Evolutionary conservation across 2,113 vertebrate genomes (phyloP).

Genomic region (Nanorana parkeri): DNA sequence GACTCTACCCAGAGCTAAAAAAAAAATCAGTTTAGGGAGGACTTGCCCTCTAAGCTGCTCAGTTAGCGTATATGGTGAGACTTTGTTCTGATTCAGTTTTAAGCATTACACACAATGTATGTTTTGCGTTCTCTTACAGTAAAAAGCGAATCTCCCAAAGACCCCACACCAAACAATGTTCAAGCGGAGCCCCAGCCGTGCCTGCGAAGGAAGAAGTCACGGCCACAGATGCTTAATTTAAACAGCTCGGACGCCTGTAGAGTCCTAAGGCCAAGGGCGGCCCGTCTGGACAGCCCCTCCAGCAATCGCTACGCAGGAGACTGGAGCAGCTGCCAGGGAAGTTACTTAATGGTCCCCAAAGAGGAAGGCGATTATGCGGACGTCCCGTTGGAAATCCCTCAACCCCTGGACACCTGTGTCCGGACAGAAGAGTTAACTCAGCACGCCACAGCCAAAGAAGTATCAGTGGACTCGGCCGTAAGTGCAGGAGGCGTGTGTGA

Average conservation of each 20-base stretch:
- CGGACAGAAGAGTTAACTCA: background rate
- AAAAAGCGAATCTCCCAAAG: slow-evolving; percentile 70
- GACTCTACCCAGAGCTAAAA: no score
- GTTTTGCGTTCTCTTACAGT: slow-evolving; percentile 73
- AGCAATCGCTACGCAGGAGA: slow-evolving; percentile 98
- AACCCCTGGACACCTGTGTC: slow-evolving; percentile 64
- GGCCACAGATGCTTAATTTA: slow-evolving; percentile 89
- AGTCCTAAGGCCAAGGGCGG: slow-evolving; percentile 82
- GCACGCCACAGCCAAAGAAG: slow-evolving; percentile 67
- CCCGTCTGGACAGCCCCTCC: slow-evolving; percentile 87
- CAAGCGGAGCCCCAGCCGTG: slow-evolving; percentile 62
- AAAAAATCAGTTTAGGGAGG: no score
- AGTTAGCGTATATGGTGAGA: no score
- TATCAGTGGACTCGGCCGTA: slow-evolving; percentile 83
- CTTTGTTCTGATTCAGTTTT: no score
- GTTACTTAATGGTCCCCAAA: slow-evolving; percentile 75
- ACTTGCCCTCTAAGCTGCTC: no score
- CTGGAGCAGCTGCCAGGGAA: slow-evolving; percentile 91
- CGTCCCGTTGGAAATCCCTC: slow-evolving; percentile 79
- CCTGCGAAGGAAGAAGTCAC: slow-evolving; percentile 86
- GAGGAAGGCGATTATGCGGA: slow-evolving; percentile 89
- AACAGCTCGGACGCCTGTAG: slow-evolving; percentile 72
- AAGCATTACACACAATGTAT: background rate
- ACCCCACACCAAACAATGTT: slow-evolving; percentile 60
- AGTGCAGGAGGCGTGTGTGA: slow-evolving; percentile 81